These are phyloP conservation scores for Raja brachyura DNA, from an alignment of 2,113 vertebrate species.

Conservation along the genomic window DNA sequence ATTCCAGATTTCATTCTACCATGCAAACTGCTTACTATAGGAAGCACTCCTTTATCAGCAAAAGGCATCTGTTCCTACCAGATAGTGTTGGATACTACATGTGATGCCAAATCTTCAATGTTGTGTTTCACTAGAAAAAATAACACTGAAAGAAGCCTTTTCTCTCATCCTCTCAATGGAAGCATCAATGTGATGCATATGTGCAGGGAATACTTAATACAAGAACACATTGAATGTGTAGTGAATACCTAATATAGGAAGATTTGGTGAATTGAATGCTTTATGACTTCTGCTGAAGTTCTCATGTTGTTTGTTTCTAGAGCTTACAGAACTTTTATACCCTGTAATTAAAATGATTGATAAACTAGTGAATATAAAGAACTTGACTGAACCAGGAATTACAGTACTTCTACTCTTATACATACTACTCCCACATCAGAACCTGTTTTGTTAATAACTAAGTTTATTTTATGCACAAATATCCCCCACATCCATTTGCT, in stretches of 20 bases:
- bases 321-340: constrained; percentile 18
- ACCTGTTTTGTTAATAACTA: neutral
- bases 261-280: constrained; percentile 21
- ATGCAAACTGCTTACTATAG: constrained; percentile 35
- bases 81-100: constrained; percentile 32
- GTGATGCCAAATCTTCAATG: constrained; percentile 19
- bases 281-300: constrained; percentile 5
- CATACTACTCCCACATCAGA: neutral
- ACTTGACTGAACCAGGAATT: constrained; percentile 16
- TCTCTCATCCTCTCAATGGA: constrained; percentile 35
- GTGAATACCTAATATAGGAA: constrained; percentile 33
- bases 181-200: constrained; percentile 28
- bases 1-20: constrained; percentile 35
- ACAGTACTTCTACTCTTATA: neutral
- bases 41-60: constrained; percentile 26
- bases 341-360: constrained; percentile 15
- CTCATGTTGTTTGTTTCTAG: constrained; percentile 18
- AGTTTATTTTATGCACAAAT: neutral
- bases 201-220: constrained; percentile 32
- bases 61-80: constrained; percentile 34
- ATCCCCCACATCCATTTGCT: neutral
- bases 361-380: neutral
- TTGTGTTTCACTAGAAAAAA: constrained; percentile 30
- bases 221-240: constrained; percentile 24
- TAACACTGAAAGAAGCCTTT: constrained; percentile 34